Percentiles rank a stretch among this genome's conserved stretches.
These are phyloP conservation scores for Chunga burmeisteri DNA, from an alignment of 2,113 vertebrate species.

Conservation along the genomic window DNA sequence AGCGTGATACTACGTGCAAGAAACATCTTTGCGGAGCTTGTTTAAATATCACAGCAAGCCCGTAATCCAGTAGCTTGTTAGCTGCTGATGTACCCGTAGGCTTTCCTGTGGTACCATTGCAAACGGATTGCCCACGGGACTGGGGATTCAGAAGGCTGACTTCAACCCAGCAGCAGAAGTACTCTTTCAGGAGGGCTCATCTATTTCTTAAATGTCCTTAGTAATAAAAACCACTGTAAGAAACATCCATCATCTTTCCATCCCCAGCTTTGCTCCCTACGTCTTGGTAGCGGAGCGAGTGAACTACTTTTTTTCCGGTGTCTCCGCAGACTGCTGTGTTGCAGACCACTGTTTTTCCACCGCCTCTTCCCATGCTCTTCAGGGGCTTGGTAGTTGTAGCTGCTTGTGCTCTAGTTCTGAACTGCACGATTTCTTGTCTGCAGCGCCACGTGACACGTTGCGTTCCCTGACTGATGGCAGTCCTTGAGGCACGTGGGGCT, in stretches of 20 bases:
- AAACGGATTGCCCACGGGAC: not conserved
- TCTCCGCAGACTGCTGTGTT: not conserved
- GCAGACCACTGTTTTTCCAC: not conserved
- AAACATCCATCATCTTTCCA: not conserved
- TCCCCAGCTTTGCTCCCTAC: not conserved
- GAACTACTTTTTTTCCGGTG: not conserved
- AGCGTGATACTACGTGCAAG: accelerated
- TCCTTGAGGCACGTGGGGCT: not conserved
- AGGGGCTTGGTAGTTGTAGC: not conserved
- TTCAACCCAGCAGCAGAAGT: not conserved
- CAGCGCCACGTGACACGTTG: not conserved
- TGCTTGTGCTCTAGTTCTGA: not conserved
- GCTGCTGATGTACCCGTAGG: not conserved
- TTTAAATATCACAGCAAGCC: not conserved
- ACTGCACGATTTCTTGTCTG: not conserved
- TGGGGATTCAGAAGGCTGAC: not conserved
- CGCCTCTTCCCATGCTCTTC: not conserved
- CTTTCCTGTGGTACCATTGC: not conserved
- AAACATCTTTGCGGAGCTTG: not conserved
- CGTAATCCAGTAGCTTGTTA: not conserved
- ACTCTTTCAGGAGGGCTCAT: not conserved
- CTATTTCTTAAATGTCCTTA: not conserved
- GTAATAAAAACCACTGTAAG: accelerated
- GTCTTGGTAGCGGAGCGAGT: accelerated
- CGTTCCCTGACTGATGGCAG: not conserved